phyloP scores from a whole-genome alignment of 1,140 invertebrate species.

The Diabrotica virgifera region DNA sequence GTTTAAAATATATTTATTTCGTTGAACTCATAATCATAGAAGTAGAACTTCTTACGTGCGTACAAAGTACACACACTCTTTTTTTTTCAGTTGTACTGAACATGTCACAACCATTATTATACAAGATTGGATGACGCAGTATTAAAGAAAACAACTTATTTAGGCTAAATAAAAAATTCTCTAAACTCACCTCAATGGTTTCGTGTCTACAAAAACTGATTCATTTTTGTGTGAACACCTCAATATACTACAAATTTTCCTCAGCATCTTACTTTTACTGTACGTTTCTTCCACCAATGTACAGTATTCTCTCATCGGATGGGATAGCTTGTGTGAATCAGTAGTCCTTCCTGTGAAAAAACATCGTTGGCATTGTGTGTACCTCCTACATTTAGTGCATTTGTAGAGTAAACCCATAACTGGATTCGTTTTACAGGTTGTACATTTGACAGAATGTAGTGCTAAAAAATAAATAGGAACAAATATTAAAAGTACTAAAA shows the following conservation, averaged over 20 bases:
- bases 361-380: slow-evolving; percentile 73
- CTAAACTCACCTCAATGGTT: slow-evolving; percentile 23
- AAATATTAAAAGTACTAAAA: too few species aligned
- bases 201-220: slow-evolving; percentile 20
- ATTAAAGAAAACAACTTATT: too few species aligned
- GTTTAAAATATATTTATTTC: too few species aligned
- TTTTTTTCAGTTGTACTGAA: too few species aligned
- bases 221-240: not conserved
- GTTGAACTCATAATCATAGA: too few species aligned
- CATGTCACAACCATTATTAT: too few species aligned
- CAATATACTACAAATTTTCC: slow-evolving; percentile 40
- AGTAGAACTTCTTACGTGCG: too few species aligned
- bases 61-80: too few species aligned
- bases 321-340: slow-evolving; percentile 67
- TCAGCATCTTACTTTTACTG: slow-evolving; percentile 42
- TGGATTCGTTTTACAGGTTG: slow-evolving; percentile 53
- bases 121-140: too few species aligned
- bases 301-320: slow-evolving; percentile 74
- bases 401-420: slow-evolving; percentile 60
- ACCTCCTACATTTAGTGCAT: slow-evolving; percentile 70
- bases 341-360: slow-evolving; percentile 68
- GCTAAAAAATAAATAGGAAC: slow-evolving; percentile 42
- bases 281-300: slow-evolving; percentile 44
- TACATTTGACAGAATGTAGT: slow-evolving; percentile 53
- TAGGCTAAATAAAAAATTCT: not conserved